Evolutionary conservation across 64 coral and sea anemone genomes (phyloP).

Genomic region (Orbicella faveolata): DNA sequence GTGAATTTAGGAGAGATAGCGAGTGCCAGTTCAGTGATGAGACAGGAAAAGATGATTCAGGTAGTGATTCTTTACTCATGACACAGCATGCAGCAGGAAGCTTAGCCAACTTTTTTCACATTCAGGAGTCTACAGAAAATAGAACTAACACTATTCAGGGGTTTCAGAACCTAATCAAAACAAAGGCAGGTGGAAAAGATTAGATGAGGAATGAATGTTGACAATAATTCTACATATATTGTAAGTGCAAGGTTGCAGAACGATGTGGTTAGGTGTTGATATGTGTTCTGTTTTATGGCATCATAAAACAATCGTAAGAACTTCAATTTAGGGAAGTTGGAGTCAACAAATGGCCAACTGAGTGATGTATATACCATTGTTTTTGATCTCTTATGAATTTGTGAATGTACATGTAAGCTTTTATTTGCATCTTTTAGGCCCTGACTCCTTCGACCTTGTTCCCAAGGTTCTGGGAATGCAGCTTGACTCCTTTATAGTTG

Average conservation of each 20-base stretch:
- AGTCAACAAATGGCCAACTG: too few species aligned
- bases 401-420: not conserved
- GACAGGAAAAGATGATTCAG: not conserved
- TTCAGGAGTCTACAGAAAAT: not conserved
- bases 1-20: too few species aligned
- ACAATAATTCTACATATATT: too few species aligned
- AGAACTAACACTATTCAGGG: not conserved
- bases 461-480: too few species aligned
- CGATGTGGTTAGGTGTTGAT: too few species aligned
- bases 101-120: not conserved
- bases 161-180: not conserved
- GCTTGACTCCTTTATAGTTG: not conserved
- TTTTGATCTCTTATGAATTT: too few species aligned
- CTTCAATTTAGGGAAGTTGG: too few species aligned
- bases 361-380: not conserved
- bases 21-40: too few species aligned
- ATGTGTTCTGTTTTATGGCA: too few species aligned
- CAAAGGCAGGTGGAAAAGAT: not conserved
- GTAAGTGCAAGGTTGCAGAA: too few species aligned
- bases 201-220: too few species aligned
- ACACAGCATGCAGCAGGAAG: not conserved
- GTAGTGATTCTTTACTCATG: not conserved
- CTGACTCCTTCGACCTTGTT: not conserved
- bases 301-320: too few species aligned
- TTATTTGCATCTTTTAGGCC: constrained; percentile 6